phyloP scores from a whole-genome alignment of 1,140 invertebrate species.

The Lithobius niger region DNA sequence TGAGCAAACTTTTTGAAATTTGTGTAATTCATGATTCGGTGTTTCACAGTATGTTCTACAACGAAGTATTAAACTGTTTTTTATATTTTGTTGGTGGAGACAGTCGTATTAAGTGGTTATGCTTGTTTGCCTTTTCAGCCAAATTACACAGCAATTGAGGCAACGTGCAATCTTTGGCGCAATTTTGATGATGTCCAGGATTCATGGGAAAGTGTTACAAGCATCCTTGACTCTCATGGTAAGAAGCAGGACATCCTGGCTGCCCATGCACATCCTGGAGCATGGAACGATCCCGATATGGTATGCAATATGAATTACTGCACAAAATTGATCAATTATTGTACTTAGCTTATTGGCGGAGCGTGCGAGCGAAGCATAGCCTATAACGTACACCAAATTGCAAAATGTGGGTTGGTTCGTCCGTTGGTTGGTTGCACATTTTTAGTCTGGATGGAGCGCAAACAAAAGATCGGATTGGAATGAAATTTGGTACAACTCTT shows the following conservation, averaged over 20 bases:
- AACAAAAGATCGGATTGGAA: too few relatives aligned
- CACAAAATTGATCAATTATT: constrained; percentile 3
- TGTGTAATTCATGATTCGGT: too few relatives aligned
- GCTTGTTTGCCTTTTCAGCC: constrained; percentile 20
- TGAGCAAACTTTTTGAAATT: constrained; percentile 7
- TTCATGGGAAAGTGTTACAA: constrained; percentile 29
- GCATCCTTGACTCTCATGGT: constrained; percentile 35
- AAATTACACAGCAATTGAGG: constrained; percentile 31
- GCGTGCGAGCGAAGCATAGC: too few relatives aligned
- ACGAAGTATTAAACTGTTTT: background rate
- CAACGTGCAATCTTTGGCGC: constrained; percentile 39
- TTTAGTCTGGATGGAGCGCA: too few relatives aligned
- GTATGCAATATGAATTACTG: constrained; percentile 21
- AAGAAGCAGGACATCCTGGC: constrained; percentile 32
- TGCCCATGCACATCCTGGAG: constrained; percentile 34
- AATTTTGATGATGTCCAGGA: constrained; percentile 38
- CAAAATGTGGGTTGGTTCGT: too few relatives aligned
- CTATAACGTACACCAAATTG: too few relatives aligned
- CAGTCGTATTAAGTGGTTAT: constrained; percentile 9
- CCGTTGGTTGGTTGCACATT: too few relatives aligned
- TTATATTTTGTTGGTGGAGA: too few relatives aligned
- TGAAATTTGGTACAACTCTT: too few relatives aligned
- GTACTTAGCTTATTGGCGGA: too few relatives aligned
- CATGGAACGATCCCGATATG: constrained; percentile 43
- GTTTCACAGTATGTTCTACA: too few relatives aligned